Base-by-base conservation (phyloP, 2,888 invertebrate species). In the Nymphalis polychloros region DNA sequence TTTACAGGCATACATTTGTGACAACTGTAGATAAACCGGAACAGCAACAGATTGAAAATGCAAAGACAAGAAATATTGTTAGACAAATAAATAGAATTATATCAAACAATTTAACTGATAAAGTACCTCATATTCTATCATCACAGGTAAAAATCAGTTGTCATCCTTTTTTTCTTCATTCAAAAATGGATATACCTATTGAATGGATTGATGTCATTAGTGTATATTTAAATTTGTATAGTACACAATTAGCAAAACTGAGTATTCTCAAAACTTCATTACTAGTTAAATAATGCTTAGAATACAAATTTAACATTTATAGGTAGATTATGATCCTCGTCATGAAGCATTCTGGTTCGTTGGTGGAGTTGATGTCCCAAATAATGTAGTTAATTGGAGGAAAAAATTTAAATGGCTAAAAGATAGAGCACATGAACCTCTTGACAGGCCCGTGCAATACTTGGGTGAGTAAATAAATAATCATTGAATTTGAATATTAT, bases 291-390 rank as follows among this genome's bases (percentile, higher is more conserved):
- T 41, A 35, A n/a, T 50, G 47, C 31, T 59, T 57, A 17, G 17
- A 63, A 35, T 41, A 16, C 13, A 47, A n/a, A n/a, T n/a, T n/a
- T n/a, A n/a, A n/a, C n/a, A n/a, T 60, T 79, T 89, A 16, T 90
- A 96, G 94, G 85, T 96, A 47, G 97, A 98, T 84, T 92, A 94
- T 78, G 94, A 96, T 72, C 96, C 98, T 5, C 93, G 97, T 23
- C 93, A 97, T 76, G 97, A 97, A 91, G 96, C 97, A 35, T 97
- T 96, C 85, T 98, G 98, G 98, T 94, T 94, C 80, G 94, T 94
- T 49, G 97, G 97, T 63, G 96, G 97, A 63, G 94, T 96, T 75
- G 84, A 94, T 70, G 93, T 95, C 0, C 93, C 95, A 0, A 79
- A 84, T 53, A 78, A 76, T 50, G 83, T 93, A 0, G 78, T 88